Evolutionary conservation across 2,113 vertebrate species (phyloP).

Genomic region (Cochlearius cochlearius): DNA sequence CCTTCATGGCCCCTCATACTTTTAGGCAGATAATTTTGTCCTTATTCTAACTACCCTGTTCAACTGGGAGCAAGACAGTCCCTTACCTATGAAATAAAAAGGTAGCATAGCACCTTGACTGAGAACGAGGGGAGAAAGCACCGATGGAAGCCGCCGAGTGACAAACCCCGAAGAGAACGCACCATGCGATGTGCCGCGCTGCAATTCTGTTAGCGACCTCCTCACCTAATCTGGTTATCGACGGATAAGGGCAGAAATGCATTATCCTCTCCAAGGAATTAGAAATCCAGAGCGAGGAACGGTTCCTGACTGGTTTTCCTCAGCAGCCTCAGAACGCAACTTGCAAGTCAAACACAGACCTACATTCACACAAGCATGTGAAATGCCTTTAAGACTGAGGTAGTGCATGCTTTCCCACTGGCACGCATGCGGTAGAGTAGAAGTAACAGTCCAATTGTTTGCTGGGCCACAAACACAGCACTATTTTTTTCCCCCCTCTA

Average conservation of each 20-base stretch:
- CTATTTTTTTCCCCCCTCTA: neutral
- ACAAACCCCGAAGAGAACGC: accelerated
- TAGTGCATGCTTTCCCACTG: neutral
- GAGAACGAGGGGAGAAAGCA: neutral
- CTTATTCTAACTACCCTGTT: neutral
- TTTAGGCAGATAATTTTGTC: neutral
- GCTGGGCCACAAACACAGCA: neutral
- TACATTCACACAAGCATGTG: neutral
- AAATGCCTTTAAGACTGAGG: neutral
- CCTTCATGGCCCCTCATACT: neutral
- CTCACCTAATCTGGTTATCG: slow-evolving; percentile 35
- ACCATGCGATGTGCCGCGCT: accelerated
- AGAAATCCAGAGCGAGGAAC: neutral
- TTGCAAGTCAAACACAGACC: neutral
- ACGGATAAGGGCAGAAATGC: neutral
- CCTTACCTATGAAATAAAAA: neutral
- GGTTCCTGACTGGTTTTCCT: neutral
- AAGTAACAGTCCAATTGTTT: neutral
- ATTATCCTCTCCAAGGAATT: neutral
- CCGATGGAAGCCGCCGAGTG: neutral
- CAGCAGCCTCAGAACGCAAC: neutral
- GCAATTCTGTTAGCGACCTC: neutral
- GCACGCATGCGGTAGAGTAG: accelerated
- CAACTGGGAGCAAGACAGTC: neutral
- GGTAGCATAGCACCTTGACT: neutral